Evolutionary conservation across 2,888 invertebrate genomes (phyloP), one percentile per base, ranked within the genome.

Genomic region (Pachymerium ferrugineum): DNA sequence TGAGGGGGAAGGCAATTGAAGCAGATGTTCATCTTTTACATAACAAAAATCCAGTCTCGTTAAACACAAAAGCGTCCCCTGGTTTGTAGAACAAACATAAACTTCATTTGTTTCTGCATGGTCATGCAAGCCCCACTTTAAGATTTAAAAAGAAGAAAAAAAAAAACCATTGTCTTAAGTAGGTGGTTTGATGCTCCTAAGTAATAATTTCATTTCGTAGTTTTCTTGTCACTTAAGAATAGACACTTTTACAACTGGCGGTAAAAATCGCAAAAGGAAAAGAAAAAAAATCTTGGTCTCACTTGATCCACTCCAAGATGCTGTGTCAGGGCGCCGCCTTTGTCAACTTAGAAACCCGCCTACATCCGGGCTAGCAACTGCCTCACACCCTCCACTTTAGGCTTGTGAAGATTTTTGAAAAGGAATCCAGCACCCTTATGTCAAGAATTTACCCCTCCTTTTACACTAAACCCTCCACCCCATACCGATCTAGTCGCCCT

Each of bases 311-410:
- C 62, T 62, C 62, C n/a, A 25, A 62, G 62, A 62, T 62, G 28
- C 62, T 14, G 62, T 62, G 62, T 62, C 62, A 62, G 62, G 28
- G 62, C 62, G 62, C 62, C 62, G 62, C 62, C 62, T 62, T 62
- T 62, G 62, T 62, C 62, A 62, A 62, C 62, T 28, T 6, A 62
- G 62, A 62, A 62, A 62, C 25, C 62, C 62, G 62, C 62, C 62
- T 62, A 62, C 62, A 62, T 62, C 62, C 62, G 62, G 62, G 62
- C 28, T 62, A 62, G 62, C 62, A 62, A 28, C 25, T 62, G 62
- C 14, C 62, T 62, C 62, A 62, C 62, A 62, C 62, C 62, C 62
- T 62, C 62, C 62, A 62, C 62, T 62, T 62, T 28, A 62, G 28
- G 14, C 62, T 14, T 28, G 62, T 62, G 62, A 62, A 25, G 62